phyloP scores from a whole-genome alignment of 2,888 invertebrate species.

The Cephus pygmeus region DNA sequence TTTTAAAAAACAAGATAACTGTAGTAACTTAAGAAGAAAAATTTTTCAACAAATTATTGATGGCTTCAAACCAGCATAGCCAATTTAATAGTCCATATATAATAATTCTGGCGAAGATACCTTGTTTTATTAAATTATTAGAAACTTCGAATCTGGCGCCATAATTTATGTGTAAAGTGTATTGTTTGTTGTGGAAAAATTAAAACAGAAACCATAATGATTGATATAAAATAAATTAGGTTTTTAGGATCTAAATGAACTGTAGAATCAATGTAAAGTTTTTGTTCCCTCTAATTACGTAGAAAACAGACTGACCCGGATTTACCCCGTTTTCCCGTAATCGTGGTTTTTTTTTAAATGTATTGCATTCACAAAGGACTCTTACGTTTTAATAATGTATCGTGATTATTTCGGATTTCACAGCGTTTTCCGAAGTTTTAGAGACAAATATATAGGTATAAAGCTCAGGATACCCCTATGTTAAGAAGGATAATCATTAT shows the following conservation, averaged over 20 bases:
- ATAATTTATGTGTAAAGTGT: neutral
- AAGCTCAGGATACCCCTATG: neutral
- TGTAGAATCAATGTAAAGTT: neutral
- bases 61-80: neutral
- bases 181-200: too few species aligned
- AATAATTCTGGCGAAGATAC: neutral
- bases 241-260: neutral
- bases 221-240: neutral
- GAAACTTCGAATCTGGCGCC: neutral
- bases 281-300: neutral
- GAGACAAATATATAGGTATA: neutral
- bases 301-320: neutral
- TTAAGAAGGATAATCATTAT: neutral
- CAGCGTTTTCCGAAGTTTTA: neutral
- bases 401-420: conserved; percentile 10
- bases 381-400: neutral
- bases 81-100: too few species aligned
- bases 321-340: neutral
- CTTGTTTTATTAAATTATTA: too few species aligned
- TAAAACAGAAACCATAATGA: too few species aligned
- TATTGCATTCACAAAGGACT: conserved; percentile 26
- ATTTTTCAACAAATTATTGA: neutral
- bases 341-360: neutral
- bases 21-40: neutral
- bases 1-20: too few species aligned